A percentile compares a stretch with the other conserved stretches of the same genome.
Conservation (phyloP, 2,888 invertebrate genomes). For the Caradrina kadenii region DNA sequence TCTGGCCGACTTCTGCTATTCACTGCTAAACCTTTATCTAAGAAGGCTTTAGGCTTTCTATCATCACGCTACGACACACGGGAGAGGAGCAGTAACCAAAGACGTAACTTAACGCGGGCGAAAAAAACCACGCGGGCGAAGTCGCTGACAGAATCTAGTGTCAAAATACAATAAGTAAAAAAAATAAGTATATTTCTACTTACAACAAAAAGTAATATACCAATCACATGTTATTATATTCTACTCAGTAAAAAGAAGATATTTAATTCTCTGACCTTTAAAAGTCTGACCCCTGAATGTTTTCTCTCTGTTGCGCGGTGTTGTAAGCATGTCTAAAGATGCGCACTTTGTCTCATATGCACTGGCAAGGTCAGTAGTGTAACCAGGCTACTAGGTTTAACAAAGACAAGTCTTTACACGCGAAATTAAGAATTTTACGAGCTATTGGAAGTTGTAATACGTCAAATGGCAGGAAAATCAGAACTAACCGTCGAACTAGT, state of each 20-base stretch:
- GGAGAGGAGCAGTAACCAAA: too few relatives aligned
- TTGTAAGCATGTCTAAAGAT: slow-evolving; percentile 57
- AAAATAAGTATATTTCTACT: background rate
- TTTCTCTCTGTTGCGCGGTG: slow-evolving; percentile 41
- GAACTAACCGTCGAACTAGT: background rate
- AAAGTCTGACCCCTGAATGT: slow-evolving; percentile 44
- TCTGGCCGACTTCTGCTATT: too few relatives aligned
- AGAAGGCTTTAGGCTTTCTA: too few relatives aligned
- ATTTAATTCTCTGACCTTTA: slow-evolving; percentile 50
- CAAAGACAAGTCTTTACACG: slow-evolving; percentile 26
- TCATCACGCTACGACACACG: too few relatives aligned
- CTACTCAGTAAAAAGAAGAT: background rate
- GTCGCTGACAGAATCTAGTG: too few relatives aligned
- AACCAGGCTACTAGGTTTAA: slow-evolving; percentile 31
- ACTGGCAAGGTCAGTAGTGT: slow-evolving; percentile 47
- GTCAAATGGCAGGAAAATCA: background rate
- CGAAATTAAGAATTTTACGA: slow-evolving; percentile 4
- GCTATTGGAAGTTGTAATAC: background rate
- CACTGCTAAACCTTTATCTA: background rate
- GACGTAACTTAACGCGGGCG: too few relatives aligned
- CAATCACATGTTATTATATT: slow-evolving; percentile 15
- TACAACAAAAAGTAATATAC: background rate
- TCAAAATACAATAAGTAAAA: background rate
- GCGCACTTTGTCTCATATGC: slow-evolving; percentile 43
- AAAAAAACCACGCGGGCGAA: too few relatives aligned